These are phyloP conservation scores for Zoanthus sociatus DNA, from an alignment of 92 coral and sea anemone genomes.

Conservation along the genomic window DNA sequence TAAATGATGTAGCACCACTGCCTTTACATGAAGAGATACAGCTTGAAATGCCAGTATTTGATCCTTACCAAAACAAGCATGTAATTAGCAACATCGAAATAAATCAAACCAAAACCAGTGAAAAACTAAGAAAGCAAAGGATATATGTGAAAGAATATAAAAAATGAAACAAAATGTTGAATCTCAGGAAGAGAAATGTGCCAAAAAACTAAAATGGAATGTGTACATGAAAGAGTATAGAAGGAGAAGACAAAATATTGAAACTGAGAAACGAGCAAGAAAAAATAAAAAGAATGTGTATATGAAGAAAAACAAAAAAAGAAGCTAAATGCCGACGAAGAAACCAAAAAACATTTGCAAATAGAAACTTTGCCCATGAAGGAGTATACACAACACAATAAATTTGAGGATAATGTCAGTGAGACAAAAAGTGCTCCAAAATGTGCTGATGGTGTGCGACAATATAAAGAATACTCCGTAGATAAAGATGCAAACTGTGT, in stretches of 20 bases:
- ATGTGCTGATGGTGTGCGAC: constrained; percentile 16
- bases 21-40: constrained; percentile 43
- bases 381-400: too few relatives aligned
- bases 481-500: constrained; percentile 6
- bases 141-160: constrained; percentile 37
- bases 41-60: constrained; percentile 35
- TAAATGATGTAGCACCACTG: constrained; percentile 44
- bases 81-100: constrained; percentile 12
- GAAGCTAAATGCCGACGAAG: not conserved
- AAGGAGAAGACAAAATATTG: constrained; percentile 31
- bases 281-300: constrained; percentile 17
- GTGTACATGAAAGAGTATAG: constrained; percentile 39
- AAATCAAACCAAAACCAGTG: constrained; percentile 22
- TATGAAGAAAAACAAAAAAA: not conserved
- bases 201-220: constrained; percentile 37
- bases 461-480: not conserved
- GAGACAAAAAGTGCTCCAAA: constrained; percentile 23
- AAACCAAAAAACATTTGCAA: not conserved
- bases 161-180: constrained; percentile 15
- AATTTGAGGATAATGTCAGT: not conserved
- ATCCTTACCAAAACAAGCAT: constrained; percentile 32
- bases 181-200: constrained; percentile 34
- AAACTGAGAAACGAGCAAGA: constrained; percentile 36
- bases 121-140: constrained; percentile 19
- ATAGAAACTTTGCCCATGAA: too few relatives aligned